A percentile compares a stretch with the other conserved stretches of the same genome.
These are phyloP conservation scores for Apodemus agrarius DNA, from an alignment of 2,797 vertebrate species.

Conservation along the genomic window DNA sequence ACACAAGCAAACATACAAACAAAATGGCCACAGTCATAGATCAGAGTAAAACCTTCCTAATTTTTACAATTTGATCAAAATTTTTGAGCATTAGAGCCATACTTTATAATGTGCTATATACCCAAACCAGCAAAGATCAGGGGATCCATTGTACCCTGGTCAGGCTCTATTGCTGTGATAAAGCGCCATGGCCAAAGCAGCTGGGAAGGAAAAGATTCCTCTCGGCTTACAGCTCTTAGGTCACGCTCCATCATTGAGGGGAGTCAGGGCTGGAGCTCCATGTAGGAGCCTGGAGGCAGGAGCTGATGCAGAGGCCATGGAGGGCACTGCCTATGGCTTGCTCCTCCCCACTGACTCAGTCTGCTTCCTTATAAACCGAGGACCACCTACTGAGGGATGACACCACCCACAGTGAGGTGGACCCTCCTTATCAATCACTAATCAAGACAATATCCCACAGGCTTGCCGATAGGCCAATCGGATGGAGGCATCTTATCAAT, in stretches of 20 bases:
- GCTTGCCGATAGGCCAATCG: neutral
- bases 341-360: neutral
- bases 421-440: neutral
- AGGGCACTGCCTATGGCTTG: neutral
- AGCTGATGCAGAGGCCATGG: neutral
- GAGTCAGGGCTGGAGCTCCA: neutral
- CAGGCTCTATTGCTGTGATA: neutral
- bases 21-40: neutral
- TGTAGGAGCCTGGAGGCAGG: neutral
- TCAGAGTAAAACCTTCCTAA: neutral
- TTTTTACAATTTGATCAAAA: neutral
- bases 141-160: neutral
- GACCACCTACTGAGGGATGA: neutral
- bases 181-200: too few relatives aligned
- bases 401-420: neutral
- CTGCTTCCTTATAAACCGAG: neutral
- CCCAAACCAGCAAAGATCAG: neutral
- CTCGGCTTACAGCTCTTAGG: neutral
- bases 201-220: neutral
- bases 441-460: neutral
- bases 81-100: neutral
- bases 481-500: neutral
- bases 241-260: neutral
- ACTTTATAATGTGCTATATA: neutral
- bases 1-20: neutral